Evolutionary conservation across 2,888 invertebrate genomes (phyloP), one percentile per base, ranked within the genome.

Genomic region (Lysandra coridon): DNA sequence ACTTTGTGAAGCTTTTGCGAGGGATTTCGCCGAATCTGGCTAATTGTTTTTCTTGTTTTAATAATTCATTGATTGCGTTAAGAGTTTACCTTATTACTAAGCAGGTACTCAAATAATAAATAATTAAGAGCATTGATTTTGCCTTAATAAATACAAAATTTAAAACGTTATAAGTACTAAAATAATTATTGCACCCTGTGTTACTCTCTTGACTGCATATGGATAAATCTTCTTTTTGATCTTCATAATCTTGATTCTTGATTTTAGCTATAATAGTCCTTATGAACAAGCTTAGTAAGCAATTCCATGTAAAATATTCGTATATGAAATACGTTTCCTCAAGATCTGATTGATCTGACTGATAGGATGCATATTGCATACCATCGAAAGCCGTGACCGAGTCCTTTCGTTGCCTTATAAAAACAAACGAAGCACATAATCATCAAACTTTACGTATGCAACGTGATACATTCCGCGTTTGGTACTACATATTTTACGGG

Each of bases 351-450:
- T 82, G 82, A 82, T 81, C 81, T 83, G 88, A 85, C 84, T 83
- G 82, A 85, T 86, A 83, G 86, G 86, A 88, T 91, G 91, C 92
- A 92, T 90, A 88, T 88, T 91, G 91, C 92, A 92, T 90, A 88
- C 89, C 87, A 84, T 87, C 87, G 88, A 88, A 88, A 89, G 89
- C 89, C 86, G 85, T 85, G 89, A 90, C 90, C 92, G 90, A 88
- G 91, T 86, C 88, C 84, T 84, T 83, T 85, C 84, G 82, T 80
- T 81, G 81, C 83, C 81, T 80, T 80, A 82, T 80, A 83, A 82
- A 83, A 84, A 80, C 81, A 80, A 81, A 78, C 75, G 69, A 73
- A 79, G 78, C 78, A 79, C 78, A 79, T 33, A 33, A 78, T 64
- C 77, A 60, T 78, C 74, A 82, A 74, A 44, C 73, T 79, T 78